Evolutionary conservation across 2,888 invertebrate genomes (phyloP), one percentile per base, ranked within the genome.

Genomic region (Villa cingulata): DNA sequence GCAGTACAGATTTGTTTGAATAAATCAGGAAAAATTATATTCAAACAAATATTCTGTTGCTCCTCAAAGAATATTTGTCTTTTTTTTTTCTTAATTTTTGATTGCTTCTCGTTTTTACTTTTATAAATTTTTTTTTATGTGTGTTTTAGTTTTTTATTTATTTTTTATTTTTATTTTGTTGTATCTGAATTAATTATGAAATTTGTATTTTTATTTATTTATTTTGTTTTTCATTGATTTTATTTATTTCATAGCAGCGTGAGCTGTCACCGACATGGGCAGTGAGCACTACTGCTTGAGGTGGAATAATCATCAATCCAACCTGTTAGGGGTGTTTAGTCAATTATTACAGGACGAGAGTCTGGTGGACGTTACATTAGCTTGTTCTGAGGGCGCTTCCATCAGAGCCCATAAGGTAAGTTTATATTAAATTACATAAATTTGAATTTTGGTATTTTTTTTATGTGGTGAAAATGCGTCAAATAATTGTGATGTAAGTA

Each of bases 301-400:
- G 86, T 91, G 90, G 90, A 91, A 90, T 83, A 90, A 91, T 87
- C 90, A 91, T 87, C 89, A 89, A 82, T 88, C 86, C 81, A 91
- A 91, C 83, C 83, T 91, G 80, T 83, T 91, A 80, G 89, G 88
- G 76, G 89, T 90, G 74, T 91, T 91, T 81, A 89, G 88, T 80
- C 89, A 89, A 80, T 82, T 91, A 76, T 79, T 90, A 71, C 86
- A 88, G 77, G 88, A 89, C 82, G 89, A 90, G 77, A 86, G 87
- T 75, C 80, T 91, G 75, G 90, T 91, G 71, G 90, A 91, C 83
- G 90, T 90, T 73, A 91, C 90, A 73, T 83, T 91, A 76, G 88
- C 90, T 78, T 90, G 90, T 79, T 86, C 88, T 76, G 89, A 89
- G 78, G 91, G 91, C 74, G 86, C 86, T 73, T 86, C 87, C 72